Percentiles rank a stretch among this genome's conserved stretches.
Conservation (phyloP, 2,888 invertebrate genomes). For the Tillus elongatus region DNA sequence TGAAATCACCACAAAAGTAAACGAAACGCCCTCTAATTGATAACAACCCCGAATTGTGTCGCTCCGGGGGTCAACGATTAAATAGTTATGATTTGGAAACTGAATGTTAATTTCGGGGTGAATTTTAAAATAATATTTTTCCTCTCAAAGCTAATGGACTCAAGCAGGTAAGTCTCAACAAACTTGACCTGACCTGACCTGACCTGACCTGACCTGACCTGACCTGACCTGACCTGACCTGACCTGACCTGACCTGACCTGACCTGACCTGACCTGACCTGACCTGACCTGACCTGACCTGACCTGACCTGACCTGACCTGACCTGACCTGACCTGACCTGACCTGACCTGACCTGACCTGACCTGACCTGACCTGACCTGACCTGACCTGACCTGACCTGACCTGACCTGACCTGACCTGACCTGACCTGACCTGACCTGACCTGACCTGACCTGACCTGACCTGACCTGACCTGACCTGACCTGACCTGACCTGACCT, state of each 20-base stretch:
- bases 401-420: slow-evolving; percentile 4
- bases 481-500: no score
- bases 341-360: slow-evolving; percentile 4
- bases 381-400: slow-evolving; percentile 4
- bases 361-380: slow-evolving; percentile 4
- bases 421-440: slow-evolving; percentile 4
- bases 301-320: slow-evolving; percentile 4
- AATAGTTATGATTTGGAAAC: no score
- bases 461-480: slow-evolving; percentile 4
- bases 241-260: slow-evolving; percentile 4
- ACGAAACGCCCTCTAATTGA: no score
- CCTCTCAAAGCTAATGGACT: no score
- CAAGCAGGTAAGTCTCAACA: no score
- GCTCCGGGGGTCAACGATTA: no score
- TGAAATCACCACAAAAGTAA: no score
- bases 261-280: slow-evolving; percentile 4
- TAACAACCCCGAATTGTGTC: no score
- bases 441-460: slow-evolving; percentile 4
- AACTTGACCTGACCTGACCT: slow-evolving; percentile 4
- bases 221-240: slow-evolving; percentile 4
- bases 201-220: slow-evolving; percentile 4
- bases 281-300: slow-evolving; percentile 4
- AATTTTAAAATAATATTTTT: no score
- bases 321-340: slow-evolving; percentile 4
- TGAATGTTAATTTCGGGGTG: no score